phyloP scores from a whole-genome alignment of 2,113 vertebrate species.

The Gasterosteus nipponicus region DNA sequence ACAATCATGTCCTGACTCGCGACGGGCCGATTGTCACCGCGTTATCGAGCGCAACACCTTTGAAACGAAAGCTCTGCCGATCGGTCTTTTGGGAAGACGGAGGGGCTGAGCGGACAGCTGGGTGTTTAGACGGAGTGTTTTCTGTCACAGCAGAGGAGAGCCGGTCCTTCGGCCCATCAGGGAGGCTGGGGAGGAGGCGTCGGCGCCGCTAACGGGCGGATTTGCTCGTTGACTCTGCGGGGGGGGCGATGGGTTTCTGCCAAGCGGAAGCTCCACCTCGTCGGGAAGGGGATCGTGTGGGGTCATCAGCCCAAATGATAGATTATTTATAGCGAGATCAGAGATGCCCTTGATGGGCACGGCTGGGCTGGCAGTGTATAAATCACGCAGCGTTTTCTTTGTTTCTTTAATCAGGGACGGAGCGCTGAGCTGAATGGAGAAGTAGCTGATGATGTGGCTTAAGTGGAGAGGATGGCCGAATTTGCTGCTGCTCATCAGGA shows the following conservation, averaged over 20 bases:
- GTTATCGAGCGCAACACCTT: conserved; percentile 44
- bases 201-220: conserved; percentile 48
- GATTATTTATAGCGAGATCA: conserved; percentile 72
- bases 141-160: conserved; percentile 48
- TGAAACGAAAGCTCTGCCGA: conserved; percentile 25
- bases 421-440: conserved; percentile 33
- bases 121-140: conserved; percentile 26
- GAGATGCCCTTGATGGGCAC: conserved; percentile 69
- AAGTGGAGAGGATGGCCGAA: conserved; percentile 7
- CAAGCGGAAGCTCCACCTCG: conserved; percentile 62
- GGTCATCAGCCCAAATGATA: conserved; percentile 74
- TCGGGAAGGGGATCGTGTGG: conserved; percentile 65
- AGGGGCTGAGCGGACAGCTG: conserved; percentile 34
- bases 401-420: conserved; percentile 44
- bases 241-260: conserved; percentile 35
- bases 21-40: neutral
- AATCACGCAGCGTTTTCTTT: conserved; percentile 64
- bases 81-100: conserved; percentile 23
- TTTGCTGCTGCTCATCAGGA: conserved; percentile 12
- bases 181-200: conserved; percentile 51
- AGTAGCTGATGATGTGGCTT: conserved; percentile 40
- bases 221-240: conserved; percentile 45
- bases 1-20: conserved; percentile 32
- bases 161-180: conserved; percentile 49
- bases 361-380: conserved; percentile 51